Percentiles rank a stretch among this genome's conserved stretches.
These are phyloP conservation scores for Sprattus sprattus DNA, from an alignment of 2,113 vertebrate species.

Conservation along the genomic window DNA sequence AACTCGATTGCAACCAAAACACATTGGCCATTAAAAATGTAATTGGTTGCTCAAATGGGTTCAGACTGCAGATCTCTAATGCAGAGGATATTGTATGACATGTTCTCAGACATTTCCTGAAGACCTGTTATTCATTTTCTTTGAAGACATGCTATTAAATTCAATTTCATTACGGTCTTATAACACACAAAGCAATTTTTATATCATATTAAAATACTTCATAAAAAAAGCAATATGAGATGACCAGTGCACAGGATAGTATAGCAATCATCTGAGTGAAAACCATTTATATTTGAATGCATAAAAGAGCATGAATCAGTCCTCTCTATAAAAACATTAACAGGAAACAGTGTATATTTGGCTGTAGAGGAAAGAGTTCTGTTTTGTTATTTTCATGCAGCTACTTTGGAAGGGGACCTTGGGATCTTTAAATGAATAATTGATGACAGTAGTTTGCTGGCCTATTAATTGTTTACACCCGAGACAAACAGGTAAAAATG, in stretches of 20 bases:
- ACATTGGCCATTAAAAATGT: background rate
- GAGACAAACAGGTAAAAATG: background rate
- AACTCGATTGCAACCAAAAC: background rate
- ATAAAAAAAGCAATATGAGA: background rate
- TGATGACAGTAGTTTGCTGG: background rate
- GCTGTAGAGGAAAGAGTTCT: background rate
- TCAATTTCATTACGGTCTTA: slow-evolving; percentile 18
- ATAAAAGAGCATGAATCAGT: background rate
- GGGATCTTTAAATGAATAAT: background rate
- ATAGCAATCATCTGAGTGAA: background rate
- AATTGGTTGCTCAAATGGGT: background rate
- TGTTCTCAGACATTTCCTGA: background rate
- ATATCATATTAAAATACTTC: background rate
- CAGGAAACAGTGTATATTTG: background rate
- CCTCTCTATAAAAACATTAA: background rate
- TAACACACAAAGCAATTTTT: background rate
- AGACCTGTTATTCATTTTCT: background rate
- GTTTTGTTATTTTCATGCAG: no score
- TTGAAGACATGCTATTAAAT: slow-evolving; percentile 6
- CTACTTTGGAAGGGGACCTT: no score
- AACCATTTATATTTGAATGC: background rate
- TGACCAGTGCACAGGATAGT: background rate
- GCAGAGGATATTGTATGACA: background rate
- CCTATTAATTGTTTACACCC: background rate
- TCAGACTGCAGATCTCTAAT: background rate